Evolutionary conservation across 1,140 invertebrate species (phyloP).

Genomic region (Drosophila fuyamai): DNA sequence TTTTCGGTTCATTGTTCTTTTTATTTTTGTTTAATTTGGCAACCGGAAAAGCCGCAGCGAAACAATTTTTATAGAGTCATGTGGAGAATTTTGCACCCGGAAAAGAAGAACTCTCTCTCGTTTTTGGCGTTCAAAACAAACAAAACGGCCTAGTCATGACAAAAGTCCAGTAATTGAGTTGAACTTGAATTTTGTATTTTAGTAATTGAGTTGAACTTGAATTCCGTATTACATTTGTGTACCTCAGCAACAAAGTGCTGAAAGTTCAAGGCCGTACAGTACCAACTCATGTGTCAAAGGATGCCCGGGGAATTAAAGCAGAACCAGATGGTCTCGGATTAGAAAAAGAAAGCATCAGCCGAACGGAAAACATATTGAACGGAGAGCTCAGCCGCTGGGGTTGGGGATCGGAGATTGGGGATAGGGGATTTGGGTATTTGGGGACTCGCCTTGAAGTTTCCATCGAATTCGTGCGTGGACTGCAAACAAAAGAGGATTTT

Average conservation of each 20-base stretch:
- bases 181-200: slow-evolving; percentile 31
- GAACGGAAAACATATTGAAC: slow-evolving; percentile 57
- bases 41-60: slow-evolving; percentile 20
- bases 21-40: slow-evolving; percentile 52
- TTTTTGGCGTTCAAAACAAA: neutral
- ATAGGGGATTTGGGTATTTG: slow-evolving; percentile 2
- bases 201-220: slow-evolving; percentile 14
- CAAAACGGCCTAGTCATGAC: neutral
- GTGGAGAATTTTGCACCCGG: slow-evolving; percentile 13
- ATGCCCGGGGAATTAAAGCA: slow-evolving; percentile 58
- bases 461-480: slow-evolving; percentile 61
- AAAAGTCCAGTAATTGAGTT: slow-evolving; percentile 23
- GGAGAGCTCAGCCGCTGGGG: slow-evolving; percentile 3
- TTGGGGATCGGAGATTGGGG: slow-evolving; percentile 11
- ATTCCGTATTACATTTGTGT: neutral
- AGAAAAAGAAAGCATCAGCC: slow-evolving; percentile 37
- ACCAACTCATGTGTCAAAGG: slow-evolving; percentile 59
- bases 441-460: slow-evolving; percentile 31
- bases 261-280: slow-evolving; percentile 63
- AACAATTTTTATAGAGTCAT: slow-evolving; percentile 25
- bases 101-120: neutral
- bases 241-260: slow-evolving; percentile 24
- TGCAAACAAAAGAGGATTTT: slow-evolving; percentile 59
- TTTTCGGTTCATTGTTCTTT: slow-evolving; percentile 55
- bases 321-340: slow-evolving; percentile 48